phyloP scores from a whole-genome alignment of 2,113 vertebrate species.

The Pterophyllum scalare region DNA sequence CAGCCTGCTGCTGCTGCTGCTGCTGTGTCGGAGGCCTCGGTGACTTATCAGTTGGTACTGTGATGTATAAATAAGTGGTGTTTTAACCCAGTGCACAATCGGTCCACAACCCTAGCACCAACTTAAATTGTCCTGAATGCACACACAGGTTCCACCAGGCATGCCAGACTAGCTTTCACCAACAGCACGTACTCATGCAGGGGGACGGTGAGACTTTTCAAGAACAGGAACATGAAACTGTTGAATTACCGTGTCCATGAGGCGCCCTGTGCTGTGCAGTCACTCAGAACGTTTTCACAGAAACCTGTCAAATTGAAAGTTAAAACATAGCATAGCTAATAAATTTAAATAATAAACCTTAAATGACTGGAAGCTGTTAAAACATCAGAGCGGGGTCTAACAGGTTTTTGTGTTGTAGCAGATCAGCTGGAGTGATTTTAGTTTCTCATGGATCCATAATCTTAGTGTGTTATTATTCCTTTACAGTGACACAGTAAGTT shows the following conservation, averaged over 20 bases:
- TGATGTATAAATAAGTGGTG: too few relatives aligned
- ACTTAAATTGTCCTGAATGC: too few relatives aligned
- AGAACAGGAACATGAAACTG: not conserved
- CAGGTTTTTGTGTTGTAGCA: not conserved
- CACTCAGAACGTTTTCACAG: not conserved
- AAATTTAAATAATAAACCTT: too few relatives aligned
- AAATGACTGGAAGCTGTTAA: fast-evolving
- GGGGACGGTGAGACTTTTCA: not conserved
- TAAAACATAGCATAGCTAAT: not conserved
- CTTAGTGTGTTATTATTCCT: fast-evolving
- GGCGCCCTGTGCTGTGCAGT: too few relatives aligned
- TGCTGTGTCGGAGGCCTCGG: too few relatives aligned
- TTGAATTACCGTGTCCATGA: constrained; percentile 44
- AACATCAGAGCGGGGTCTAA: fast-evolving
- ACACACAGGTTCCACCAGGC: too few relatives aligned
- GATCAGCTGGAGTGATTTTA: not conserved
- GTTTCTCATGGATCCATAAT: fast-evolving
- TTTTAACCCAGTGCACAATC: too few relatives aligned
- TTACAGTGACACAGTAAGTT: not conserved
- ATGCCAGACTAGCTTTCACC: not conserved
- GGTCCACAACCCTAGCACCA: too few relatives aligned
- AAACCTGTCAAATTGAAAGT: not conserved
- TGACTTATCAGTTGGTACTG: too few relatives aligned
- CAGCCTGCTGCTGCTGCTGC: too few relatives aligned
- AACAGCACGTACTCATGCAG: not conserved